Evolutionary conservation across 2,888 invertebrate genomes (phyloP).

Genomic region (Hydrotaea cyrtoneurina): DNA sequence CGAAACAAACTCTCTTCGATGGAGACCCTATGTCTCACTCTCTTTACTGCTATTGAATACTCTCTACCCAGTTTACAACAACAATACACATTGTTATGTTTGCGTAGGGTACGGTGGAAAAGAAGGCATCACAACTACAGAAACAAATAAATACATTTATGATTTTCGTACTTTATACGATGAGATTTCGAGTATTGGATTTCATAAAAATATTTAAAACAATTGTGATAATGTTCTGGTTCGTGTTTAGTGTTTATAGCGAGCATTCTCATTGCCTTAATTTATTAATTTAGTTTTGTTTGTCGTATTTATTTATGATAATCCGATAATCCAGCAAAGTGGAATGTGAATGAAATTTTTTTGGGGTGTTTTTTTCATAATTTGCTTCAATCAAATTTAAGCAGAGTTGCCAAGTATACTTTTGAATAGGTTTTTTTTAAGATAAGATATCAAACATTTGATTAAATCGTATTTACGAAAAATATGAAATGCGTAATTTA

Average conservation of each 20-base stretch:
- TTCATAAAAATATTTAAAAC: background rate
- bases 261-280: background rate
- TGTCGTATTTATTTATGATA: background rate
- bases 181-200: conserved; percentile 1
- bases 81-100: background rate
- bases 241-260: too few species aligned
- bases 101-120: too few species aligned
- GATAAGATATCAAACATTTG: too few species aligned
- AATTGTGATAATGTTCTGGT: background rate
- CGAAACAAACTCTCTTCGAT: background rate
- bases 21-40: too few species aligned
- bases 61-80: background rate
- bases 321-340: background rate
- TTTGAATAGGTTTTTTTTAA: too few species aligned
- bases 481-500: too few species aligned
- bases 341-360: background rate
- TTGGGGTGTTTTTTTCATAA: conserved; percentile 2
- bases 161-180: background rate
- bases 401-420: conserved; percentile 26
- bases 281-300: background rate
- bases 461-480: too few species aligned
- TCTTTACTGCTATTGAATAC: background rate
- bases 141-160: background rate
- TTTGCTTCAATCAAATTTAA: conserved; percentile 14
- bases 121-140: too few species aligned